These are phyloP conservation scores for Drosophila kanapiae DNA, from an alignment of 1,140 invertebrate genomes.

Conservation along the genomic window DNA sequence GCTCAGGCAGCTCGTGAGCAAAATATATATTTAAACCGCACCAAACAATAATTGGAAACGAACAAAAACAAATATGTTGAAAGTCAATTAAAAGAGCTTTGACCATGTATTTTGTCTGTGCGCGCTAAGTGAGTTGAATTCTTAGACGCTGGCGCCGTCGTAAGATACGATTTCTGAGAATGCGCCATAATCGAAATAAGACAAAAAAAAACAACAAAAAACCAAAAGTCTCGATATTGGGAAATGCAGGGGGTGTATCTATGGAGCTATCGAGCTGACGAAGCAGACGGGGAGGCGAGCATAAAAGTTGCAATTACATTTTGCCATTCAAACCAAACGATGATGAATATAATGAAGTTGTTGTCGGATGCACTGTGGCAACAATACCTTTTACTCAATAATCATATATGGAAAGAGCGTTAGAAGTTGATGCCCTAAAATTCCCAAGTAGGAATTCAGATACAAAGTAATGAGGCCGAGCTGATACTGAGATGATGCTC, in stretches of 20 bases:
- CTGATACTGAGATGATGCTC: too few relatives aligned
- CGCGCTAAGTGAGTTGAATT: conserved; percentile 51
- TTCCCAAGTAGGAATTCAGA: not conserved
- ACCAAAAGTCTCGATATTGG: conserved; percentile 16
- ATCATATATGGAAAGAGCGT: not conserved
- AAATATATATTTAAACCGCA: conserved; percentile 35
- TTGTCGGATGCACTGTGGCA: conserved; percentile 5
- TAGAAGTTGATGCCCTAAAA: not conserved
- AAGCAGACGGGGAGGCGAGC: conserved; percentile 15
- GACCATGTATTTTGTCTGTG: conserved; percentile 50
- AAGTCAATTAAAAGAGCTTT: conserved; percentile 59
- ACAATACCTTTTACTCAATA: not conserved
- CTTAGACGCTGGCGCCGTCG: conserved; percentile 41
- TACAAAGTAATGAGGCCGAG: too few relatives aligned
- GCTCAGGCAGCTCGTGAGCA: conserved; percentile 18
- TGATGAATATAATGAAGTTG: conserved; percentile 53
- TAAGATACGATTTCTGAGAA: conserved; percentile 46
- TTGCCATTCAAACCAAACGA: conserved; percentile 27
- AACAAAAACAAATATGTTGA: conserved; percentile 34
- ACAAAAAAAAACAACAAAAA: not conserved
- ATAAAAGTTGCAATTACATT: conserved; percentile 59
- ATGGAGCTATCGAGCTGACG: conserved; percentile 20
- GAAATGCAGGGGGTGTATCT: conserved; percentile 23
- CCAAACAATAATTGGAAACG: conserved; percentile 25
- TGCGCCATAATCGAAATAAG: conserved; percentile 39